Percentiles rank a stretch among this genome's conserved stretches.
These are phyloP conservation scores for Albula glossodonta DNA, from an alignment of 2,113 vertebrate genomes.

Conservation along the genomic window DNA sequence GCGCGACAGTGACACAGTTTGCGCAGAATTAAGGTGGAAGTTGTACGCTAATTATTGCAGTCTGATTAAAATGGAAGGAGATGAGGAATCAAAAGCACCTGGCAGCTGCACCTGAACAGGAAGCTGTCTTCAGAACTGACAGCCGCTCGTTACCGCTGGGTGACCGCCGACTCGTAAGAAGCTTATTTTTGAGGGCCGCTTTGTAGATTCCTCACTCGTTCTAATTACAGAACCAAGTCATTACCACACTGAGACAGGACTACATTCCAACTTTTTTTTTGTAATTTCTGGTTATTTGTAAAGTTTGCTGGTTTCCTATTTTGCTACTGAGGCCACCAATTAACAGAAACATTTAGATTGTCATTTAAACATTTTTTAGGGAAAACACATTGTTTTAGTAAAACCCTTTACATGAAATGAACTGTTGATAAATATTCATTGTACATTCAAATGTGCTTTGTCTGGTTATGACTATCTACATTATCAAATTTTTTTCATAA, in stretches of 20 bases:
- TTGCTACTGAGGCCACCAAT: slow-evolving; percentile 61
- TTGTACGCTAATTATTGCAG: slow-evolving; percentile 71
- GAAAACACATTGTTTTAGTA: neutral
- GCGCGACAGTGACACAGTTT: neutral
- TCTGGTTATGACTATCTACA: neutral
- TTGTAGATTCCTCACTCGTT: slow-evolving; percentile 69
- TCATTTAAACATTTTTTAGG: neutral
- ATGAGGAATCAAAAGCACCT: slow-evolving; percentile 68
- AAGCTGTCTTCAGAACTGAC: slow-evolving; percentile 77
- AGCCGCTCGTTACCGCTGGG: slow-evolving; percentile 76
- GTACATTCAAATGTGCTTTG: neutral
- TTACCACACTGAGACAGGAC: slow-evolving; percentile 68
- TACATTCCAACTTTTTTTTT: slow-evolving; percentile 65
- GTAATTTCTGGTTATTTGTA: slow-evolving; percentile 55
- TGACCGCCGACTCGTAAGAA: slow-evolving; percentile 69
- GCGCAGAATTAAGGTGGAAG: slow-evolving; percentile 56
- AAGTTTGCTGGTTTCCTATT: slow-evolving; percentile 42
- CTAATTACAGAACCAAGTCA: slow-evolving; percentile 74
- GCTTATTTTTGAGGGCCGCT: slow-evolving; percentile 65
- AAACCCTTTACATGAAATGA: neutral
- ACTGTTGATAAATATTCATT: neutral
- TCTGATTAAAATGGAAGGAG: slow-evolving; percentile 71
- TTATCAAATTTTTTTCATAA: neutral
- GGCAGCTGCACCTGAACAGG: slow-evolving; percentile 71
- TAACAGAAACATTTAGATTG: slow-evolving; percentile 59